These are phyloP conservation scores for Morone saxatilis DNA, from an alignment of 2,113 vertebrate genomes.

Conservation along the genomic window DNA sequence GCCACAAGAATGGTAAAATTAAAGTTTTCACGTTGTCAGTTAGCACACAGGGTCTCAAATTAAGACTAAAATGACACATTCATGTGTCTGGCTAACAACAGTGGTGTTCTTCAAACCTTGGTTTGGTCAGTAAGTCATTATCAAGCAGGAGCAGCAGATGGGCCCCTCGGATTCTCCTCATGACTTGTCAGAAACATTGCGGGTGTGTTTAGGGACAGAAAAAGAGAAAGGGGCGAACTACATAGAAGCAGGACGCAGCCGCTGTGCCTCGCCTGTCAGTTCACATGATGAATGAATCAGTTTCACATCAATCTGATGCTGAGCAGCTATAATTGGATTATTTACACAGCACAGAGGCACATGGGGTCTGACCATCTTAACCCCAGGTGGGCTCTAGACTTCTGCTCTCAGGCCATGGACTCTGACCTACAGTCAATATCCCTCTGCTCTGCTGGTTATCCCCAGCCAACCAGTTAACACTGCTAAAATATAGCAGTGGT, in stretches of 20 bases:
- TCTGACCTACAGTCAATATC: conserved; percentile 71
- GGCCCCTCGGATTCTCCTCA: conserved; percentile 26
- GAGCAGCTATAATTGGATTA: conserved; percentile 83
- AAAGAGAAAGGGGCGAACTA: conserved; percentile 31
- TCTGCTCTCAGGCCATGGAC: conserved; percentile 60
- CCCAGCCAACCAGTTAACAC: conserved; percentile 50
- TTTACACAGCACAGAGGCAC: conserved; percentile 78
- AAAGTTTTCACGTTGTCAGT: not conserved
- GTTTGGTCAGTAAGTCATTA: conserved; percentile 31
- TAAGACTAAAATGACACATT: conserved; percentile 9
- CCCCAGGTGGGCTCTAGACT: conserved; percentile 72
- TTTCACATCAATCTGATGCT: conserved; percentile 83
- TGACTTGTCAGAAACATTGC: conserved; percentile 57
- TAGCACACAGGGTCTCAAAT: not conserved
- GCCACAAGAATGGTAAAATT: not conserved
- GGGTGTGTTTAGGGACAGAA: conserved; percentile 41
- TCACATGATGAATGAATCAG: conserved; percentile 84
- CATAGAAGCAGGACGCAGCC: conserved; percentile 45
- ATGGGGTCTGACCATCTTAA: conserved; percentile 71
- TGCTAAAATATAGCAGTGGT: not conserved
- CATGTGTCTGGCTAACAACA: not conserved
- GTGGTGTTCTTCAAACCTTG: conserved; percentile 6
- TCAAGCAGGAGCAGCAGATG: conserved; percentile 51
- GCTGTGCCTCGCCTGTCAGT: conserved; percentile 68
- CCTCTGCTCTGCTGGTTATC: conserved; percentile 61